Percentiles rank a stretch among this genome's conserved stretches.
These are phyloP conservation scores for Psittacula derbiana DNA, from an alignment of 2,797 vertebrate genomes.

Conservation along the genomic window DNA sequence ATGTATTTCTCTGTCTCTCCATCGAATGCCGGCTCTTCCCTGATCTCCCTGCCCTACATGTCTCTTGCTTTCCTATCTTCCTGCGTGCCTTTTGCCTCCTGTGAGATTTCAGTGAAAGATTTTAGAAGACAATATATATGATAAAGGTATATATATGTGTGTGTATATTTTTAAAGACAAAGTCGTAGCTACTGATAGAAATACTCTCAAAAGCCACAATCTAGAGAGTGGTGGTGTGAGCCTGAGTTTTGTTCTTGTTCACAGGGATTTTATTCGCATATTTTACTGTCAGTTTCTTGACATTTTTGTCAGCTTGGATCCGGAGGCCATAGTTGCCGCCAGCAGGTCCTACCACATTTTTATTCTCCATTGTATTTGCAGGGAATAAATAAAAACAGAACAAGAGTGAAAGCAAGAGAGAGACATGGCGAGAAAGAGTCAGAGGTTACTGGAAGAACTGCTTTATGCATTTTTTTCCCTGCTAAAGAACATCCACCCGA, in stretches of 20 bases:
- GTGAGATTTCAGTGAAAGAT: neutral
- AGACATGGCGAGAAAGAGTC: slow-evolving; percentile 63
- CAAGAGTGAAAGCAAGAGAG: slow-evolving; percentile 68
- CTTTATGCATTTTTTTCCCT: slow-evolving; percentile 42
- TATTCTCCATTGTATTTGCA: slow-evolving; percentile 78
- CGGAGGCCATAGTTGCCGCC: slow-evolving; percentile 85
- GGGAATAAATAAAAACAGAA: slow-evolving; percentile 75
- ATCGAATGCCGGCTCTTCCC: neutral
- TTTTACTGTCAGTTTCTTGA: slow-evolving; percentile 93
- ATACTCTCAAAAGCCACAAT: slow-evolving; percentile 57
- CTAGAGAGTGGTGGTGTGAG: slow-evolving; percentile 51
- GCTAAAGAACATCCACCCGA: slow-evolving; percentile 33
- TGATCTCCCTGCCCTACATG: neutral
- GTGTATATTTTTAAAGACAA: neutral
- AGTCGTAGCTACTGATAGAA: slow-evolving; percentile 11
- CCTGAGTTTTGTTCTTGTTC: slow-evolving; percentile 69
- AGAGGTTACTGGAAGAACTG: slow-evolving; percentile 68
- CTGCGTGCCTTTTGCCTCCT: neutral
- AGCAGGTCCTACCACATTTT: slow-evolving; percentile 85
- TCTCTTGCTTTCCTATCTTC: slow-evolving; percentile 24
- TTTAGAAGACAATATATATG: slow-evolving; percentile 16
- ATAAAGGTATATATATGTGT: neutral
- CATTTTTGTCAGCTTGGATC: slow-evolving; percentile 92
- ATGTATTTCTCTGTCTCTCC: slow-evolving; percentile 1
- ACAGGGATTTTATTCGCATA: slow-evolving; percentile 81